phyloP scores from a whole-genome alignment of 2,888 invertebrate species.

The Tachina grossa region DNA sequence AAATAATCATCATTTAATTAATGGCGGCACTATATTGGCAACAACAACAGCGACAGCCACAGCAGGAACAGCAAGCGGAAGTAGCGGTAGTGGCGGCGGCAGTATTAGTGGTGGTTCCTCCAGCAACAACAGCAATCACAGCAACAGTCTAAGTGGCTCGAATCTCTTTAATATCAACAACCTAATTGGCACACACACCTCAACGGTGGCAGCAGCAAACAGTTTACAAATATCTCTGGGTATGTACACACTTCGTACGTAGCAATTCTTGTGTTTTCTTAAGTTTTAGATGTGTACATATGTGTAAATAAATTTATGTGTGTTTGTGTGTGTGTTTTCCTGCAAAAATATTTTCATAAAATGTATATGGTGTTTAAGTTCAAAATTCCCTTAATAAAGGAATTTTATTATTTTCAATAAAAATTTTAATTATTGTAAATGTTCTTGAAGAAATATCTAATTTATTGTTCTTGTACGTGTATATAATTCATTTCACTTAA shows the following conservation, averaged over 20 bases:
- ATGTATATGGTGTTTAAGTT: background rate
- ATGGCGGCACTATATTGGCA: conserved; percentile 50
- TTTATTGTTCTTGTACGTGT: conserved; percentile 11
- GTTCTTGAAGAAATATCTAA: background rate
- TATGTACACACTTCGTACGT: conserved; percentile 37
- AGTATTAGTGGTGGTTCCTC: conserved; percentile 68
- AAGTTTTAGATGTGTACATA: conserved; percentile 7
- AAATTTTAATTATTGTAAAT: conserved; percentile 9
- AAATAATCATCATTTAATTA: conserved; percentile 67
- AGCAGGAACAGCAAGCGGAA: conserved; percentile 15
- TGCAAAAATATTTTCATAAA: conserved; percentile 1
- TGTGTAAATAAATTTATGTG: background rate
- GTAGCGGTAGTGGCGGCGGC: conserved; percentile 43
- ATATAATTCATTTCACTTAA: background rate
- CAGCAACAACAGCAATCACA: conserved; percentile 73
- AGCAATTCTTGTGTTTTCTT: background rate
- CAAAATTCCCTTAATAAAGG: background rate
- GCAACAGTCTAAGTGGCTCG: conserved; percentile 69
- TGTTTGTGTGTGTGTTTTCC: background rate
- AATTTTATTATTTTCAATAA: conserved; percentile 11
- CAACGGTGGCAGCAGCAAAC: conserved; percentile 35
- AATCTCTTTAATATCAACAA: conserved; percentile 66
- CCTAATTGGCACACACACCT: conserved; percentile 66
- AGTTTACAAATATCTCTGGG: conserved; percentile 63
- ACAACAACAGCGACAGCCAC: conserved; percentile 12